Evolutionary conservation across 2,888 invertebrate genomes (phyloP), one percentile per base, ranked within the genome.

Genomic region (Cyaniris semiargus): DNA sequence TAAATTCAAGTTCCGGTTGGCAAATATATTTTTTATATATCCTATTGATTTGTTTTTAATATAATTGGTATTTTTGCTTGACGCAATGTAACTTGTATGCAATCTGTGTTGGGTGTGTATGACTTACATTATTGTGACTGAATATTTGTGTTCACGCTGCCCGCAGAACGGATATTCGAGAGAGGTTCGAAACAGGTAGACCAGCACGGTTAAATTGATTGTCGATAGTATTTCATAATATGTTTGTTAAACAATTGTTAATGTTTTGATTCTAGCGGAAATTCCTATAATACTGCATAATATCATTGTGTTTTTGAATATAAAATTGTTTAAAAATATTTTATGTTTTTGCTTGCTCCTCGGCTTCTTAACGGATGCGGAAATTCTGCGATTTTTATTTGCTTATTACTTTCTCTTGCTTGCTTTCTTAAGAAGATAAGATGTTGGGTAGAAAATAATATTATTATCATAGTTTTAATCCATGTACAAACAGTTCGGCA

Each of bases 151-250:
- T 91, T 89, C 88, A 88, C 84, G 93, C 93, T 86, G 91, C 93
- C 89, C 87, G 91, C 88, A 93, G 92, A 90, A 91, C 85, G 92
- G 89, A 85, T 90, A 89, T 84, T 88, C 90, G 88, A 90, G 91
- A 89, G 92, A 87, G 89, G 90, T 90, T 85, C 89, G 89, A 86
- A 89, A 90, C 91, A 92, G 92, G 90, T 93, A 92, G 91, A 88
- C 81, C 81, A 76, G 80, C 77, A 76, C 53, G 76, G 83, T 83
- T 83, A 71, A 70, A 76, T 76, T 75, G 70, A 79, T 81, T 74
- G 78, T 78, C 72, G 78, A 82, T 84, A 83, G 80, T 79, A 79
- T 78, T 82, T 81, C 82, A 81, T 76, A 77, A 78, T 78, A 78
- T 80, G 78, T 81, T 80, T 80, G 76, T 79, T 79, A 76, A 75